Evolutionary conservation across 2,888 invertebrate genomes (phyloP), one percentile per base, ranked within the genome.

Genomic region (Patella pellucida): DNA sequence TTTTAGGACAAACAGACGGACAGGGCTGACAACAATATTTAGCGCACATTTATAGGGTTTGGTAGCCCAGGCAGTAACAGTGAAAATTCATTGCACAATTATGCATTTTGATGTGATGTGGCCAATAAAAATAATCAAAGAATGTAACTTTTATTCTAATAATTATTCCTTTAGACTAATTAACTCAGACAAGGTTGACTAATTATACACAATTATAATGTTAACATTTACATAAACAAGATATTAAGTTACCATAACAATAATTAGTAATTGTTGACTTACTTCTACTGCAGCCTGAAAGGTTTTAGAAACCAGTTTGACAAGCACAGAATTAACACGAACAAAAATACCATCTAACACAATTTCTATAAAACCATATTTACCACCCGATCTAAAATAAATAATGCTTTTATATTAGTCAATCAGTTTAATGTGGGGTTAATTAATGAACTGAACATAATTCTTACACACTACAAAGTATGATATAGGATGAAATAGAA

Each of bases 321-420:
- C 94, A 90, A 95, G 95, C 77, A 99, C 97, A 76, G 96, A 96
- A 92, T 99, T 99, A 83, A 99, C 97, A 89, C 95, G 94, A 82
- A 99, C 94, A 69, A 96, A 97, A 89, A 99, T 98, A 78, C 99
- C 99, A 92, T 99, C 99, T 87, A 99, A 96, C 78, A 99, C 97
- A 93, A 97, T 95, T 89, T 97, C 95, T 78, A 95, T 95, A 91
- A 95, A 96, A 85, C 96, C 95, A 89, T 97, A 97, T 92, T 95
- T 95, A 3, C 91, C 91, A 82, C 85, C 88, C 72, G 87, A 83
- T 74, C 89, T 90, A 81, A 15, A 81, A 81, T 23, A 68, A 19
- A 41, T 51, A 19, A 41, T 9, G 41, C 41, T 9, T n/a, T 41
- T 41, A 41, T 41, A 41, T 41, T 41, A 41, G 41, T 41, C 9